phyloP scores from a whole-genome alignment of 2,888 invertebrate species.

The Unio pictorum region DNA sequence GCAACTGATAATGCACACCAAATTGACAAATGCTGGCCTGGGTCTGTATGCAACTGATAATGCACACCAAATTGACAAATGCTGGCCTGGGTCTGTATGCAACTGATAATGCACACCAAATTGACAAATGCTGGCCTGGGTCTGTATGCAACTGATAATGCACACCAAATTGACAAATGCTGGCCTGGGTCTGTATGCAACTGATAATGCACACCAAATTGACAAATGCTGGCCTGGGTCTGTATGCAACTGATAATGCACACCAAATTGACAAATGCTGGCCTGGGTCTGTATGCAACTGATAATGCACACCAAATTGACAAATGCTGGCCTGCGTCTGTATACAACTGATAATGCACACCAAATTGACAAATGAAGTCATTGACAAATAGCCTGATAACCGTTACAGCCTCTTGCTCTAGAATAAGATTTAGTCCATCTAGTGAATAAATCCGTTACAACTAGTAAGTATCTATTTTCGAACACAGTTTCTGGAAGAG shows the following conservation, averaged over 20 bases:
- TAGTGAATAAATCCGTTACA: constrained; percentile 4
- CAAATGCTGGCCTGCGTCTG: not conserved
- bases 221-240: too few relatives aligned
- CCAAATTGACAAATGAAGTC: constrained; percentile 1
- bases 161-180: not conserved
- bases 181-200: too few relatives aligned
- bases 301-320: not conserved
- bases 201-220: not conserved
- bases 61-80: not conserved
- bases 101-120: not conserved
- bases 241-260: not conserved
- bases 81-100: too few relatives aligned
- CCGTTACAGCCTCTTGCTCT: constrained; percentile 2
- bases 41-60: too few relatives aligned
- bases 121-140: not conserved
- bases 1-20: not conserved
- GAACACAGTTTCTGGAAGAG: constrained; percentile 2
- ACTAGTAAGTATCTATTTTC: constrained; percentile 3
- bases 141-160: too few relatives aligned
- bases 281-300: too few relatives aligned
- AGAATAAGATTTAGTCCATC: constrained; percentile 4
- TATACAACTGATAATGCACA: not conserved
- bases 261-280: not conserved
- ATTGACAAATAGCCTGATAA: not conserved
- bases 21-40: not conserved